These are phyloP conservation scores for Macroramphosus scolopax DNA, from an alignment of 2,797 vertebrate genomes.

Conservation along the genomic window DNA sequence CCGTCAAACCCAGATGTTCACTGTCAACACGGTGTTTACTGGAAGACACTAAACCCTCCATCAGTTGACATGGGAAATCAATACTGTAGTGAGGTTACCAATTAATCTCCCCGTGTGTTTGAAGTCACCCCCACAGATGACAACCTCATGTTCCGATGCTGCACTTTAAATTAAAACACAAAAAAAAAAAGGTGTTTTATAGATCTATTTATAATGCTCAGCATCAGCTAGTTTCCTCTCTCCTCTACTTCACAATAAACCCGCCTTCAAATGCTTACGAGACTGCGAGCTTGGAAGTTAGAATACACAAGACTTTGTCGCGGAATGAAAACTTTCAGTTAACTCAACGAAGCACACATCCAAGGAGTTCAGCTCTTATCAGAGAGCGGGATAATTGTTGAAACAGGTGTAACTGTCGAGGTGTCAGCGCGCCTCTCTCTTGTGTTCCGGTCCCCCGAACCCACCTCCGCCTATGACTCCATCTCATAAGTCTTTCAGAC, in stretches of 20 bases:
- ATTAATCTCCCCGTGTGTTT: slow-evolving; percentile 54
- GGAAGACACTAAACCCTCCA: slow-evolving; percentile 48
- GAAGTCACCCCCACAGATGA: slow-evolving; percentile 45
- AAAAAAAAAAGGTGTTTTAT: slow-evolving; percentile 52
- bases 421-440: slow-evolving; percentile 59
- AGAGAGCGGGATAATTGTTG: slow-evolving; percentile 79
- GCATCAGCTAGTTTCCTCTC: slow-evolving; percentile 38
- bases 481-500: slow-evolving; percentile 78
- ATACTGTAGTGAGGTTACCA: slow-evolving; percentile 49
- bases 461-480: slow-evolving; percentile 73
- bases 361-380: slow-evolving; percentile 77
- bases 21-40: slow-evolving; percentile 49
- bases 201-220: slow-evolving; percentile 72
- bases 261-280: slow-evolving; percentile 52
- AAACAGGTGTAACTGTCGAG: slow-evolving; percentile 78
- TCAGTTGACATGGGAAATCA: slow-evolving; percentile 40
- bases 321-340: slow-evolving; percentile 70
- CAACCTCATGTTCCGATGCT: slow-evolving; percentile 37
- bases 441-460: slow-evolving; percentile 72
- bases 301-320: slow-evolving; percentile 68
- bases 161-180: slow-evolving; percentile 71
- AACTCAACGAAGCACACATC: slow-evolving; percentile 64
- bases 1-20: slow-evolving; percentile 23
- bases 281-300: slow-evolving; percentile 64
- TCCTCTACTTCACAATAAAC: slow-evolving; percentile 41